These are phyloP conservation scores for Mirounga angustirostris DNA, from an alignment of 2,113 vertebrate species.

Conservation along the genomic window DNA sequence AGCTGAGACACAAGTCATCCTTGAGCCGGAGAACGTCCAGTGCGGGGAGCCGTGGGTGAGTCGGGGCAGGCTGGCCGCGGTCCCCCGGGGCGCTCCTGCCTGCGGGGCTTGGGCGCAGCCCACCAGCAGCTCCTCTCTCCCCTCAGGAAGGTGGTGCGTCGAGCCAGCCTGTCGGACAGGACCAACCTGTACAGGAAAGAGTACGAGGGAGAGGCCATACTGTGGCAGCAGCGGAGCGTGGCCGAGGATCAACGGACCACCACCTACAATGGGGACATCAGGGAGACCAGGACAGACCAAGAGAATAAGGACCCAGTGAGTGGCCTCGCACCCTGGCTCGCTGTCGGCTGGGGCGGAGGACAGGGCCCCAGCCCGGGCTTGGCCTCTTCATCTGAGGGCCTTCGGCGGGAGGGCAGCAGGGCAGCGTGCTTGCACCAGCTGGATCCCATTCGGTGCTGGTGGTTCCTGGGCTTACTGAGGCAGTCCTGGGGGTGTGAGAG, in stretches of 20 bases:
- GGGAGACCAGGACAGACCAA: slow-evolving; percentile 93
- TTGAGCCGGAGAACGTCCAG: slow-evolving; percentile 97
- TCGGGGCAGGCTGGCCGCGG: neutral
- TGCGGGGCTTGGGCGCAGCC: neutral
- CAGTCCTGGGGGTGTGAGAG: accelerated
- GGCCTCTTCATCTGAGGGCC: neutral
- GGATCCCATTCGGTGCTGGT: neutral
- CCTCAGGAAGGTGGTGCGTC: slow-evolving; percentile 95
- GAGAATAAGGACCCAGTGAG: slow-evolving; percentile 93
- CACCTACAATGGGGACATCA: slow-evolving; percentile 86
- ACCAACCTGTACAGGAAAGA: slow-evolving; percentile 98
- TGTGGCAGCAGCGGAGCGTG: slow-evolving; percentile 94
- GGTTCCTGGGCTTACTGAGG: neutral
- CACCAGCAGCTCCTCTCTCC: slow-evolving; percentile 49
- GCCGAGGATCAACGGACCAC: slow-evolving; percentile 88
- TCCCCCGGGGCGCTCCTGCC: accelerated
- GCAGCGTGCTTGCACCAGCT: neutral
- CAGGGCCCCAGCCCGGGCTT: neutral
- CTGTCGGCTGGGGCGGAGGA: neutral
- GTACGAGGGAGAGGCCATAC: slow-evolving; percentile 97
- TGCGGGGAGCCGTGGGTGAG: slow-evolving; percentile 96
- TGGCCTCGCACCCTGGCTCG: neutral
- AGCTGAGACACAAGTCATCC: slow-evolving; percentile 97
- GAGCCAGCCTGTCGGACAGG: slow-evolving; percentile 96
- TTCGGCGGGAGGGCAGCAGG: neutral